Evolutionary conservation across 2,888 invertebrate genomes (phyloP), one percentile per base, ranked within the genome.

Genomic region (Apocheima hispidaria): DNA sequence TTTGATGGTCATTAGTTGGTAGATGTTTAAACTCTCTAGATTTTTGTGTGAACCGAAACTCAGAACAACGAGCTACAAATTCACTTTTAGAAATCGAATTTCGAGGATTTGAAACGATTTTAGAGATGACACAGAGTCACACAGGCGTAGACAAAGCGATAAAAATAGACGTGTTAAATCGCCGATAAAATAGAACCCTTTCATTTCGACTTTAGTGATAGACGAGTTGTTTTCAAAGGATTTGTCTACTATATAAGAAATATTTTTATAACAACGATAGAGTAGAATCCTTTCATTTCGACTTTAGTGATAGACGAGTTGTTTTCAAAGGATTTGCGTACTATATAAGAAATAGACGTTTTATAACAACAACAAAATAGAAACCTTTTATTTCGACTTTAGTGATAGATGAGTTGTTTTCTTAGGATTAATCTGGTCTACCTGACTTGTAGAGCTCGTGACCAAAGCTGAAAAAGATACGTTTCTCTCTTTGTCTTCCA

Each of bases 1-100:
- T n/a, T n/a, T n/a, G n/a, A n/a, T n/a, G n/a, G n/a, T 7, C 26
- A 6, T 5, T 40, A 18, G 12, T 12, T 18, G 20, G 21, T 4
- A 4, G 20, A 21, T 40, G 4, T 20, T 10, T 40, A 40, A 4
- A 40, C 21, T 21, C 5, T 16, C 16, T 36, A 16, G 16, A 18
- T 16, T 40, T 40, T 12, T 5, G 21, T 4, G 40, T 20, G 40
- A 10, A 4, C 20, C 20, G 20, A 40, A 40, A 21, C 20, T 40
- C 18, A 40, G 40, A 40, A 35, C 48, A 49, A 49, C 21, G 35
- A 14, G 21, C n/a, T 35, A 49, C 33, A 49, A 33, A 33, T 49
- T 49, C 33, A 26, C 33, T 33, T 49, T 49, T n/a, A 33, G n/a
- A 35, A 49, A 49, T 49, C 28, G 46, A 46, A 30, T 46, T 46